Base-by-base conservation (phyloP, 2,888 invertebrate species). In the Eulithis testata region DNA sequence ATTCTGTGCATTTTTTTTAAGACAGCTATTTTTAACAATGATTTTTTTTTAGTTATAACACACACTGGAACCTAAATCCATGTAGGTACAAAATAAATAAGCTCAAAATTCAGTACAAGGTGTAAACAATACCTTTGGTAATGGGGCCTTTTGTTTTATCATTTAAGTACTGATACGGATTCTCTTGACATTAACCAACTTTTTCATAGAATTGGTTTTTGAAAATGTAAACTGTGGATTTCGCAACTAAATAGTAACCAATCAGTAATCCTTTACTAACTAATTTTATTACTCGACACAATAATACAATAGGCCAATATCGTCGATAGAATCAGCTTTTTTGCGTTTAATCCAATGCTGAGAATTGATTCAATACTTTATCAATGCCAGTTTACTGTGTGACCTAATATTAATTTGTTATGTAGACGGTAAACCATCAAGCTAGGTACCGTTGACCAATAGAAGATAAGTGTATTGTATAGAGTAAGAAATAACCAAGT, bases 301-400 rank as follows among this genome's bases (percentile, higher is more conserved):
- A 83, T 85, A 75, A 77, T 78, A 87, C 86, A 87, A 87, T 86
- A 75, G 76, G 72, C 74, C 75, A 73, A 77, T 83, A 82, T 81
- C 76, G 73, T 9, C 40, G 75, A 60, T 74, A 70, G 75, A 79
- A 78, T 78, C 74, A 68, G 72, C 72, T 86, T 87, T 37, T 87
- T 83, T 68, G 60, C 74, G 75, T 3, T 47, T 50, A 57, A 37
- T 47, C 66, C 65, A 70, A 72, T 75, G 77, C 70, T 75, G 76
- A 56, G 76, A 84, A 82, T 77, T 79, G 72, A 78, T 77, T 84
- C 81, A 79, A 82, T 81, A 78, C 40, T 40, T 40, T 40, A 78
- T 78, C 84, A 85, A 81, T 85, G 85, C 80, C 83, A 73, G 51
- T 27, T 52, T 43, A 54, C 43, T 43, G 62, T 60, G 62, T 60